These are phyloP conservation scores for Discoglossus pictus DNA, from an alignment of 2,797 vertebrate genomes.

Conservation along the genomic window DNA sequence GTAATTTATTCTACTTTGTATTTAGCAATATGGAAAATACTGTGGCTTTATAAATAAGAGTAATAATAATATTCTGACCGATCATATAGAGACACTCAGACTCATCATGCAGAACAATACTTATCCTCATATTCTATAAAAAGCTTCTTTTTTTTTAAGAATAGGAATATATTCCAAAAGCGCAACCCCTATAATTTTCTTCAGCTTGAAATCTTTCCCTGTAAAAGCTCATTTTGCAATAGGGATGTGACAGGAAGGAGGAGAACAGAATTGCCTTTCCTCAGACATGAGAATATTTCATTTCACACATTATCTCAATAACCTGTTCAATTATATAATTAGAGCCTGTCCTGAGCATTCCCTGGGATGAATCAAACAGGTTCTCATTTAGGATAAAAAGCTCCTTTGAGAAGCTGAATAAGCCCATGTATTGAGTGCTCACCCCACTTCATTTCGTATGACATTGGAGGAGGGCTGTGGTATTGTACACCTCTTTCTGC, in stretches of 20 bases:
- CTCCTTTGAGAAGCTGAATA: slow-evolving; percentile 51
- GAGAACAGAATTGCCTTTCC: slow-evolving; percentile 18
- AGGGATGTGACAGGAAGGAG: slow-evolving; percentile 26
- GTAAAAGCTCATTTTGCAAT: slow-evolving; percentile 31
- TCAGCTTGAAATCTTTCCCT: neutral
- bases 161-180: slow-evolving; percentile 11
- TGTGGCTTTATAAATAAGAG: too few species aligned
- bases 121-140: neutral
- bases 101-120: neutral
- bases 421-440: slow-evolving; percentile 30
- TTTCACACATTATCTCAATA: slow-evolving; percentile 60
- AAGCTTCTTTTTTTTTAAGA: neutral
- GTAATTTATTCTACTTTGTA: too few species aligned
- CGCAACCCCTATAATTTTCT: slow-evolving; percentile 36
- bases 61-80: too few species aligned
- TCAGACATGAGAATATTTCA: slow-evolving; percentile 59
- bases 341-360: slow-evolving; percentile 57
- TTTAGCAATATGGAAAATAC: too few species aligned
- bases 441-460: slow-evolving; percentile 46
- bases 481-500: slow-evolving; percentile 26
- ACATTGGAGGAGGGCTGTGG: slow-evolving; percentile 27
- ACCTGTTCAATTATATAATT: slow-evolving; percentile 62
- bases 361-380: slow-evolving; percentile 59
- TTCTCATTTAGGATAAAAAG: slow-evolving; percentile 58
- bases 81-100: too few species aligned